A percentile compares a stretch with the other conserved stretches of the same genome.
phyloP scores from a whole-genome alignment of 2,888 invertebrate genomes.

The Ormyrus thymus region DNA sequence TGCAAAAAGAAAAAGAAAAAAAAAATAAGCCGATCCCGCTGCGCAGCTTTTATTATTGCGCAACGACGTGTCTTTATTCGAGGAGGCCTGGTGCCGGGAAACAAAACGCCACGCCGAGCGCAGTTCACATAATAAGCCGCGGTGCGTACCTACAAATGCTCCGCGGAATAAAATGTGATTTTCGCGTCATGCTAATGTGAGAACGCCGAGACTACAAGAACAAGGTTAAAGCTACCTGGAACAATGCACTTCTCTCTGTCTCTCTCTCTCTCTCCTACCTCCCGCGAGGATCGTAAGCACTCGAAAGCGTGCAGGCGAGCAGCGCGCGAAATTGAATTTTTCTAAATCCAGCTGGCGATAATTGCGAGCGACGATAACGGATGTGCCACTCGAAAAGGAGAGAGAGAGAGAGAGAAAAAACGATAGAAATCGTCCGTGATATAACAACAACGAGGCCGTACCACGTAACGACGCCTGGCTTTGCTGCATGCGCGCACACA shows the following conservation, averaged over 20 bases:
- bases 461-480: slow-evolving; percentile 42
- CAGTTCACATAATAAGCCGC: not conserved
- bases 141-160: too few relatives aligned
- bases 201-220: slow-evolving; percentile 1
- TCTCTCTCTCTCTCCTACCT: too few relatives aligned
- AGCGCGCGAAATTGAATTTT: not conserved
- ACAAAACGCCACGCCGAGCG: not conserved
- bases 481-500: slow-evolving; percentile 1
- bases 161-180: slow-evolving; percentile 20
- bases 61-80: not conserved
- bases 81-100: not conserved
- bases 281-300: not conserved
- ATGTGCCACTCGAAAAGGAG: slow-evolving; percentile 33
- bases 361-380: slow-evolving; percentile 26
- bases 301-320: not conserved
- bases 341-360: slow-evolving; percentile 13
- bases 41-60: not conserved
- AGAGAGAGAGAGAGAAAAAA: slow-evolving; percentile 10
- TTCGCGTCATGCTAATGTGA: slow-evolving; percentile 25
- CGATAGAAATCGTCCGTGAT: slow-evolving; percentile 53
- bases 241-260: slow-evolving; percentile 5
- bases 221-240: slow-evolving; percentile 6
- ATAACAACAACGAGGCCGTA: slow-evolving; percentile 45
- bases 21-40: slow-evolving; percentile 1
- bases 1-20: too few relatives aligned